These are phyloP conservation scores for Dysdera silvatica DNA, from an alignment of 1,140 invertebrate genomes.

Conservation along the genomic window DNA sequence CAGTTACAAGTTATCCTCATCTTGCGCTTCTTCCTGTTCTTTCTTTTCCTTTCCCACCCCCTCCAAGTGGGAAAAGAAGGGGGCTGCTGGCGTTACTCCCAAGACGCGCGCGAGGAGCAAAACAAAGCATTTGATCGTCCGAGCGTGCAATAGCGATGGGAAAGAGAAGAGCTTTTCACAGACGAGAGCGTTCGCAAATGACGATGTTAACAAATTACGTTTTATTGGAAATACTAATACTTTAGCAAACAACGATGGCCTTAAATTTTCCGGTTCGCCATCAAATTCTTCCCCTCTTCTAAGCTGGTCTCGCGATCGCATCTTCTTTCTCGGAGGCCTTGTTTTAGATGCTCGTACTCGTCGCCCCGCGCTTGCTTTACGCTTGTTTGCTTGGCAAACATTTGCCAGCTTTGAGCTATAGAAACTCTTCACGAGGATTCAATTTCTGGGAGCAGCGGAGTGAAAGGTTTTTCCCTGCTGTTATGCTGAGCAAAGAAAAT, in stretches of 20 bases:
- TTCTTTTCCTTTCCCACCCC: too few species aligned
- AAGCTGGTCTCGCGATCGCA: background rate
- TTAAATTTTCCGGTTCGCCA: constrained; percentile 5
- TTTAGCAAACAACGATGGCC: background rate
- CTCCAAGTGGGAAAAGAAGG: too few species aligned
- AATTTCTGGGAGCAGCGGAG: too few species aligned
- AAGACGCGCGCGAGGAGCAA: too few species aligned
- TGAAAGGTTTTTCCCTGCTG: too few species aligned
- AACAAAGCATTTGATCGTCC: constrained; percentile 20
- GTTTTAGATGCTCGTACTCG: too few species aligned
- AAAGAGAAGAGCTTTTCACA: too few species aligned
- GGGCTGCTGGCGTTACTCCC: too few species aligned
- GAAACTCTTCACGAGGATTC: constrained; percentile 16
- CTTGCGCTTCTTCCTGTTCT: too few species aligned
- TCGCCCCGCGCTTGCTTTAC: constrained; percentile 12
- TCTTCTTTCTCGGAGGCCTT: constrained; percentile 5
- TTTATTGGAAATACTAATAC: constrained; percentile 27
- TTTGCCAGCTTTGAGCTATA: constrained; percentile 23
- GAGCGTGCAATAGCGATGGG: constrained; percentile 7
- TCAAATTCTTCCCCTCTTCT: background rate
- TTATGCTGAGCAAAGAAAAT: too few species aligned
- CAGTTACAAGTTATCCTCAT: too few species aligned
- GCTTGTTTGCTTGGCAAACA: constrained; percentile 14
- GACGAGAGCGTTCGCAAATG: too few species aligned
- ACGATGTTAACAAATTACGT: constrained; percentile 22